Percentiles rank a stretch among this genome's conserved stretches.
Evolutionary conservation across 2,888 invertebrate species (phyloP).

Genomic region (Apoda limacodes): DNA sequence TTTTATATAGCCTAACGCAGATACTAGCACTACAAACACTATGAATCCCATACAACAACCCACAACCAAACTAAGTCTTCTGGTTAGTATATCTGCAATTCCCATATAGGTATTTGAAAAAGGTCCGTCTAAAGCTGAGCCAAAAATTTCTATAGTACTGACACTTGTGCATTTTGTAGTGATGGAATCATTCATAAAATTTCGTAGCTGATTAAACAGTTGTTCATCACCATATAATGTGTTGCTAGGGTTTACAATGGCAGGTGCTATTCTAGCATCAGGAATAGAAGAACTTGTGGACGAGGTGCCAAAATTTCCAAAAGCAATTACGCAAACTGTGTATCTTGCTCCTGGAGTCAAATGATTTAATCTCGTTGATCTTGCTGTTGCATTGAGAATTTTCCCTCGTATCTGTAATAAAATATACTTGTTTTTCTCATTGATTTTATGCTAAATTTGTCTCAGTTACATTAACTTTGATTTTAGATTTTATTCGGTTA

Average conservation of each 20-base stretch:
- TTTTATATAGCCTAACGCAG: conserved; percentile 87
- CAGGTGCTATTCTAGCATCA: conserved; percentile 61
- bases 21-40: conserved; percentile 85
- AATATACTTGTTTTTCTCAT: too few relatives aligned
- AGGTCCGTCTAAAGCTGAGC: conserved; percentile 68
- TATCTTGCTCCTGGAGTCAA: conserved; percentile 85
- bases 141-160: conserved; percentile 78
- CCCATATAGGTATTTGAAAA: conserved; percentile 76
- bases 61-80: conserved; percentile 85
- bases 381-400: conserved; percentile 77
- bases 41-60: conserved; percentile 89
- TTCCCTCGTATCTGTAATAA: conserved; percentile 84
- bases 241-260: conserved; percentile 43
- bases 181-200: conserved; percentile 73
- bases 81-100: conserved; percentile 81
- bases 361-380: conserved; percentile 80
- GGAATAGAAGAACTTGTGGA: conserved; percentile 50
- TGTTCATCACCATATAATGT: conserved; percentile 72
- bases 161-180: conserved; percentile 83
- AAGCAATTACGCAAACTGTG: conserved; percentile 88
- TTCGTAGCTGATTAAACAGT: conserved; percentile 51
- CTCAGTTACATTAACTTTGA: too few relatives aligned
- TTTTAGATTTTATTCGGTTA: too few relatives aligned
- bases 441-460: too few relatives aligned
- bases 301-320: conserved; percentile 74